Evolutionary conservation across 2,888 invertebrate genomes (phyloP).

Genomic region (Hypomecis punctinalis): DNA sequence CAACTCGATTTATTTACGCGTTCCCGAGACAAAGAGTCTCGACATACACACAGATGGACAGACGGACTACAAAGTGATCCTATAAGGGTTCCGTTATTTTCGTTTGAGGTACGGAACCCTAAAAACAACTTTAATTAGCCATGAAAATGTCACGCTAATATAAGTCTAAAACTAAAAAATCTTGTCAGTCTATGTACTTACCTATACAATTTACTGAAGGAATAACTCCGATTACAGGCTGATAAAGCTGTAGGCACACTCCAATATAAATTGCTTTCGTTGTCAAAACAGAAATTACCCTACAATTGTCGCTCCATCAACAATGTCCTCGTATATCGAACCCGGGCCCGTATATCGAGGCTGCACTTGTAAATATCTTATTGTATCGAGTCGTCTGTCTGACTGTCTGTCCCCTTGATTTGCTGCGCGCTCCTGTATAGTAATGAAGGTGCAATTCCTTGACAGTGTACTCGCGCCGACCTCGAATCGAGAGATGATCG

Average conservation of each 20-base stretch:
- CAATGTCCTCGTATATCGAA: constrained; percentile 58
- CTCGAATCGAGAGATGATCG: constrained; percentile 61
- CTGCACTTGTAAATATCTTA: constrained; percentile 74
- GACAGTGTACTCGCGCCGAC: constrained; percentile 65
- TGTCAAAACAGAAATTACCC: constrained; percentile 62
- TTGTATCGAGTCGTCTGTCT: constrained; percentile 72
- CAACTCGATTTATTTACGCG: too few relatives aligned
- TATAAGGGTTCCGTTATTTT: too few relatives aligned
- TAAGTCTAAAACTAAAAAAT: too few relatives aligned
- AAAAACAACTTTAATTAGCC: too few relatives aligned
- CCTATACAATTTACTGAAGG: too few relatives aligned
- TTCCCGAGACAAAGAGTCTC: too few relatives aligned
- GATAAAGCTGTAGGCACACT: constrained; percentile 35
- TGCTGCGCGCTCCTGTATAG: constrained; percentile 74
- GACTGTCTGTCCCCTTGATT: constrained; percentile 71
- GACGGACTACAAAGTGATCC: too few relatives aligned
- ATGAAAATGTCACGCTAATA: too few relatives aligned
- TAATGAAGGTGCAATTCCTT: constrained; percentile 72
- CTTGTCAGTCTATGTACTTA: too few relatives aligned
- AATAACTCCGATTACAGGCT: constrained; percentile 12
- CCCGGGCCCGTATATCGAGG: constrained; percentile 45
- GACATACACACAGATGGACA: too few relatives aligned
- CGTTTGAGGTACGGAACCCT: too few relatives aligned
- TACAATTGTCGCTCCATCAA: constrained; percentile 50
- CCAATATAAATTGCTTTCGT: constrained; percentile 49